These are phyloP conservation scores for Allobates femoralis DNA, from an alignment of 2,797 vertebrate species.

Conservation along the genomic window DNA sequence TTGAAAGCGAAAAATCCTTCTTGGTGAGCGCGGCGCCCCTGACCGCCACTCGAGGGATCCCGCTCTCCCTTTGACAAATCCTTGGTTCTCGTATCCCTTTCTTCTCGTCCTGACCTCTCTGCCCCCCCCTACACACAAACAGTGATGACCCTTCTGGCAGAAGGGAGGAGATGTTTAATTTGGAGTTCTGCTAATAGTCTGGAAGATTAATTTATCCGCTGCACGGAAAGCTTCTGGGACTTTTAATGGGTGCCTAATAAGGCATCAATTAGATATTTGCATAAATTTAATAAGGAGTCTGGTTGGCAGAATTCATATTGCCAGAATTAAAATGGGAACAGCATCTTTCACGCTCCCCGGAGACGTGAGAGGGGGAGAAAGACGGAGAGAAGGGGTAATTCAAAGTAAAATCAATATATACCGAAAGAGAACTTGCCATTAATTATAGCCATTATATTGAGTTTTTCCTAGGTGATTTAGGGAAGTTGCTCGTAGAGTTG, in stretches of 20 bases:
- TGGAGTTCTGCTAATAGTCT: constrained; percentile 60
- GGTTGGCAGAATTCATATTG: constrained; percentile 38
- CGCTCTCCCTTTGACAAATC: constrained; percentile 17
- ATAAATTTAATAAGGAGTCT: constrained; percentile 53
- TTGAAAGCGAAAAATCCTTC: background rate
- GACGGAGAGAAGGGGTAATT: constrained; percentile 27
- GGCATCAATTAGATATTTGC: constrained; percentile 59
- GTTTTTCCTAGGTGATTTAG: background rate
- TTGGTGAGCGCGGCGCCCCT: background rate
- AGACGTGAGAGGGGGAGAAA: constrained; percentile 4
- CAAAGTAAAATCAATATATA: constrained; percentile 46
- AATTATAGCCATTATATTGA: background rate
- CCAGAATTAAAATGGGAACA: constrained; percentile 36
- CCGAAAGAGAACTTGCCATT: background rate
- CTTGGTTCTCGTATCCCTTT: background rate
- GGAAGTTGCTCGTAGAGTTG: background rate
- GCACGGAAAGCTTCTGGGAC: constrained; percentile 53
- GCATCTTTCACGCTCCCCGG: constrained; percentile 8
- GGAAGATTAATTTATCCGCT: constrained; percentile 53
- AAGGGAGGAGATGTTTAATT: constrained; percentile 57
- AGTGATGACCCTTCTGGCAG: constrained; percentile 46
- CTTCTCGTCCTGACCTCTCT: constrained; percentile 9
- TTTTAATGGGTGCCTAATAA: constrained; percentile 59
- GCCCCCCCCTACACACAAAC: background rate
- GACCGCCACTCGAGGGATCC: background rate